A percentile compares a stretch with the other conserved stretches of the same genome.
These are phyloP conservation scores for Propithecus coquereli DNA, from an alignment of 2,113 vertebrate genomes.

Conservation along the genomic window DNA sequence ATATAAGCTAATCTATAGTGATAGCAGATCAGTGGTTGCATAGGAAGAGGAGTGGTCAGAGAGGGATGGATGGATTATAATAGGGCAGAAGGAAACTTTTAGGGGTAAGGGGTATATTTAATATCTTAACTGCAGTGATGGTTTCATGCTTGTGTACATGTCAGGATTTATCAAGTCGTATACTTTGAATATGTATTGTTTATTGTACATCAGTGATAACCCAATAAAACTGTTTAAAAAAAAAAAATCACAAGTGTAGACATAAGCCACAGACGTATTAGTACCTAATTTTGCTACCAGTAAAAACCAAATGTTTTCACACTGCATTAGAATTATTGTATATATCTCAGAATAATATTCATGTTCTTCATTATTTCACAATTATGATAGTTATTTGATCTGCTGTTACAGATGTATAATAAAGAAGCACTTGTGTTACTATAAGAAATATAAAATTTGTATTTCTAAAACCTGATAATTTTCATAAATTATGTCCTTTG, in stretches of 20 bases:
- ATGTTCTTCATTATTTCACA: neutral
- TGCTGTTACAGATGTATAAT: neutral
- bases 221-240: neutral
- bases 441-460: neutral
- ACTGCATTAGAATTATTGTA: neutral
- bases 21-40: neutral
- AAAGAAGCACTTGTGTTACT: neutral
- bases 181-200: neutral
- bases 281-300: neutral
- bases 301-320: neutral
- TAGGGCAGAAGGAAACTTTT: neutral
- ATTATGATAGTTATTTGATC: neutral
- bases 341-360: neutral
- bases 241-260: neutral
- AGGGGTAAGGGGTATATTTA: neutral
- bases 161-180: neutral
- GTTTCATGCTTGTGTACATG: neutral
- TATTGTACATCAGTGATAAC: neutral
- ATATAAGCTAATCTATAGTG: neutral
- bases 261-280: neutral
- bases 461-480: constrained; percentile 12
- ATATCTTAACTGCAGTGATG: neutral
- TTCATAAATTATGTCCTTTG: neutral
- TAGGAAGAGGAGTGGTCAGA: neutral
- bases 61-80: neutral